Conservation (phyloP, 2,797 vertebrate species). For the Sciaenops ocellatus region DNA sequence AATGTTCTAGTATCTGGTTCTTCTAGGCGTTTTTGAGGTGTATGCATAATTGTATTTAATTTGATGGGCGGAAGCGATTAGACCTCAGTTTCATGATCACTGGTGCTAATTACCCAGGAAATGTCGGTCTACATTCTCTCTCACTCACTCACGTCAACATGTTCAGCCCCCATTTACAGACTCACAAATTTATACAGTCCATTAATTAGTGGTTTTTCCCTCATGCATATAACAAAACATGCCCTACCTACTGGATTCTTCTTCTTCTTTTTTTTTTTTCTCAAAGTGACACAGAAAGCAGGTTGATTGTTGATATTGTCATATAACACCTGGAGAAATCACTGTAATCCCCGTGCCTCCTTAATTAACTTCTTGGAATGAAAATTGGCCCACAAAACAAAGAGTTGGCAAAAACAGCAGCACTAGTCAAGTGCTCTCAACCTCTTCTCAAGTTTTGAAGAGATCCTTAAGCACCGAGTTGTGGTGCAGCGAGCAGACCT, state of each 20-base stretch:
- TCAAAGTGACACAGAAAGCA: background rate
- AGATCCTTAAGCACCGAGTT: constrained; percentile 56
- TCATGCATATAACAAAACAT: background rate
- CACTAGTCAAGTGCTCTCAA: constrained; percentile 66
- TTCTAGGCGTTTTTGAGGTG: constrained; percentile 56
- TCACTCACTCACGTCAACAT: constrained; percentile 15
- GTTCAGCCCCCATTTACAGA: constrained; percentile 1
- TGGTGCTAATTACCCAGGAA: constrained; percentile 66
- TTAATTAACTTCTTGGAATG: constrained; percentile 42
- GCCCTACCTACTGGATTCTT: background rate
- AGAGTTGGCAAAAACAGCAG: constrained; percentile 50
- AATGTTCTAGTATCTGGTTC: constrained; percentile 61
- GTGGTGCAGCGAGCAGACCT: constrained; percentile 16
- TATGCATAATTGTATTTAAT: constrained; percentile 75
- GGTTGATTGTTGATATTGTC: constrained; percentile 46
- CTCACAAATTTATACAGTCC: constrained; percentile 23
- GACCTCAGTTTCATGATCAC: constrained; percentile 62
- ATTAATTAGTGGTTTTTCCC: constrained; percentile 18
- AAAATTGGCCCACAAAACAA: constrained; percentile 56
- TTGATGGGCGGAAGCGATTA: constrained; percentile 73
- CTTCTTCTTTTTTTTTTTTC: background rate
- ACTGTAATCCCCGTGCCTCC: background rate
- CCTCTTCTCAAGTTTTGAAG: constrained; percentile 67
- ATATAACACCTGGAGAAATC: constrained; percentile 33
- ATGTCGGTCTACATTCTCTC: constrained; percentile 50